Percentiles rank a stretch among this genome's conserved stretches.
Evolutionary conservation across 2,113 vertebrate species (phyloP).

Genomic region (Stegastes partitus): DNA sequence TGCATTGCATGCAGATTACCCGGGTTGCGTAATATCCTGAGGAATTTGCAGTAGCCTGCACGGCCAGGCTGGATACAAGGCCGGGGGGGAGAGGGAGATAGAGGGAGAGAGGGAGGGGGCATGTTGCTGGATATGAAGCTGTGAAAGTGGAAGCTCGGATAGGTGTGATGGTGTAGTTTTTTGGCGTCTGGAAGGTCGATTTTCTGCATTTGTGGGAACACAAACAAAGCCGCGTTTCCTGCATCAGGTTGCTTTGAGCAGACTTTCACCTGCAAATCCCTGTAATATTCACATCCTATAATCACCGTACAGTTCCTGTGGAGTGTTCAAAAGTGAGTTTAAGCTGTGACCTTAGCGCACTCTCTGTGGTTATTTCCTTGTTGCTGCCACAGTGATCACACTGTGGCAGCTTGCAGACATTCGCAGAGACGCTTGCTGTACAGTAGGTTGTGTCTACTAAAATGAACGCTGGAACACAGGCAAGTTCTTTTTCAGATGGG

Average conservation of each 20-base stretch:
- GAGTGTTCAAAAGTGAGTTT: constrained; percentile 21
- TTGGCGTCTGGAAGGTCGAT: constrained; percentile 6
- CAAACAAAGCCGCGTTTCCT: not conserved
- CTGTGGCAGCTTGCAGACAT: constrained; percentile 22
- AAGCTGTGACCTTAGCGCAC: constrained; percentile 51
- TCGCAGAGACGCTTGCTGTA: not conserved
- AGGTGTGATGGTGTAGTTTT: constrained; percentile 25
- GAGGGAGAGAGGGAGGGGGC: not conserved
- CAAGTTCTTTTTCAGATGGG: constrained; percentile 3
- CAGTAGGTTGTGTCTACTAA: not conserved
- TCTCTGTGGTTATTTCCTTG: constrained; percentile 58
- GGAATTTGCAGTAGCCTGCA: constrained; percentile 74
- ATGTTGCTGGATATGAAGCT: constrained; percentile 15
- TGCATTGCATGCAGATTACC: constrained; percentile 76
- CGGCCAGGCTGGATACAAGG: constrained; percentile 53
- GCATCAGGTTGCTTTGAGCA: accelerated
- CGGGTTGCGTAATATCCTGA: constrained; percentile 81
- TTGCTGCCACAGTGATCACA: constrained; percentile 27
- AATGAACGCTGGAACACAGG: not conserved
- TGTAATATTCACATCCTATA: not conserved
- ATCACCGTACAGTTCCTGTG: not conserved
- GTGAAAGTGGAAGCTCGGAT: constrained; percentile 36
- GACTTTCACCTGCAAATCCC: constrained; percentile 1
- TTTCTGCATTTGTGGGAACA: not conserved
- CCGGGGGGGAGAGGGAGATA: constrained; percentile 19